A percentile compares a stretch with the other conserved stretches of the same genome.
These are phyloP conservation scores for Avahi laniger DNA, from an alignment of 2,797 vertebrate species.

Conservation along the genomic window DNA sequence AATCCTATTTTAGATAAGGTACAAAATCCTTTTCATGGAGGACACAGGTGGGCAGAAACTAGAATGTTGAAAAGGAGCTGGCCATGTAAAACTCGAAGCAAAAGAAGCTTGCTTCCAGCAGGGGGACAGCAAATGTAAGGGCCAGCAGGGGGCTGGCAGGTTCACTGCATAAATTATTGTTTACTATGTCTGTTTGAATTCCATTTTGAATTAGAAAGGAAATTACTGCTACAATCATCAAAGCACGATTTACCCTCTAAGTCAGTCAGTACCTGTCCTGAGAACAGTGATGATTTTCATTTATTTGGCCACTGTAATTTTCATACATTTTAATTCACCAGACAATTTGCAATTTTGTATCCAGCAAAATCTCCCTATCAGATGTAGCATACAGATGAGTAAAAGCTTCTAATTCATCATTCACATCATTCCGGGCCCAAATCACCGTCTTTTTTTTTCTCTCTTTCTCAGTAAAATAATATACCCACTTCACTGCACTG, in stretches of 20 bases:
- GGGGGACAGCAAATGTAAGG: background rate
- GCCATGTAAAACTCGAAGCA: background rate
- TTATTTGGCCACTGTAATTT: constrained; percentile 60
- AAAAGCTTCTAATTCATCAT: constrained; percentile 43
- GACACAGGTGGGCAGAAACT: background rate
- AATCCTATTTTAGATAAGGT: background rate
- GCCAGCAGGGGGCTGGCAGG: background rate
- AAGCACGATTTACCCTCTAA: background rate
- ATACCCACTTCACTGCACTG: background rate
- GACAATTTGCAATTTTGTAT: constrained; percentile 40
- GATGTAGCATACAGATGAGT: background rate
- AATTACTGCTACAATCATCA: constrained; percentile 41
- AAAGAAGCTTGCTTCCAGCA: background rate
- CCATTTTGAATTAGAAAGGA: constrained; percentile 41
- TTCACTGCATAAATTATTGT: background rate
- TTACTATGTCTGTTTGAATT: constrained; percentile 41
- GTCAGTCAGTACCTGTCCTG: constrained; percentile 13
- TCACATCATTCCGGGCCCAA: constrained; percentile 48
- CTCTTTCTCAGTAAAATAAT: constrained; percentile 44
- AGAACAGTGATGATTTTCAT: constrained; percentile 36
- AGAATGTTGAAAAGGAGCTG: background rate
- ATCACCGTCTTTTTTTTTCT: constrained; percentile 1
- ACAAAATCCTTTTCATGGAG: background rate
- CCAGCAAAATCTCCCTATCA: constrained; percentile 18
- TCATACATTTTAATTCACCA: constrained; percentile 35